Percentiles rank a stretch among this genome's conserved stretches.
Evolutionary conservation across 2,797 vertebrate species (phyloP).

Genomic region (Pogoniulus pusillus): DNA sequence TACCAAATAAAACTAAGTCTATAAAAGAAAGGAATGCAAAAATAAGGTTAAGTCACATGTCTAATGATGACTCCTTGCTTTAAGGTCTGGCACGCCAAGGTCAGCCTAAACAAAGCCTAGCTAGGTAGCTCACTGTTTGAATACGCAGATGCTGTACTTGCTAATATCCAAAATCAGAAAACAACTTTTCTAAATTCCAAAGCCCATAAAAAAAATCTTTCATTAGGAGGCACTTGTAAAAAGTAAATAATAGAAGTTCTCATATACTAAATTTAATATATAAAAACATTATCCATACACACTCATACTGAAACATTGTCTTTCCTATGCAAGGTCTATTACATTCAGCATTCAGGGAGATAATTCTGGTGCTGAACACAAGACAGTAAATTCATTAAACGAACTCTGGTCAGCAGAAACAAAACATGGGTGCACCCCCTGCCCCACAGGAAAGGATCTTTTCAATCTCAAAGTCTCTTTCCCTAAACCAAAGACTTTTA

Average conservation of each 20-base stretch:
- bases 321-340: neutral
- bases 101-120: neutral
- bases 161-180: neutral
- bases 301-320: neutral
- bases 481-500: neutral
- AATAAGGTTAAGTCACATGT: neutral
- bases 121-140: neutral
- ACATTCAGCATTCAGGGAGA: neutral
- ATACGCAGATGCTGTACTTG: neutral
- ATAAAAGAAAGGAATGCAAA: neutral
- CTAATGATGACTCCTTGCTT: neutral
- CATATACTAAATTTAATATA: neutral
- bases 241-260: neutral
- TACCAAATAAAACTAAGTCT: neutral
- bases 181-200: neutral
- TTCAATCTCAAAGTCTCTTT: neutral
- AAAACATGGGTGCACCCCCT: neutral
- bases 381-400: neutral
- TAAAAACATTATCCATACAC: neutral
- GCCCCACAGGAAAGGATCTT: neutral
- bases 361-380: neutral
- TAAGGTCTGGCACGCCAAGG: neutral
- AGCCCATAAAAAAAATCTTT: neutral
- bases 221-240: neutral
- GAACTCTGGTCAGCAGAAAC: neutral